phyloP scores from a whole-genome alignment of 2,797 vertebrate genomes.

The Anguilla megastoma region DNA sequence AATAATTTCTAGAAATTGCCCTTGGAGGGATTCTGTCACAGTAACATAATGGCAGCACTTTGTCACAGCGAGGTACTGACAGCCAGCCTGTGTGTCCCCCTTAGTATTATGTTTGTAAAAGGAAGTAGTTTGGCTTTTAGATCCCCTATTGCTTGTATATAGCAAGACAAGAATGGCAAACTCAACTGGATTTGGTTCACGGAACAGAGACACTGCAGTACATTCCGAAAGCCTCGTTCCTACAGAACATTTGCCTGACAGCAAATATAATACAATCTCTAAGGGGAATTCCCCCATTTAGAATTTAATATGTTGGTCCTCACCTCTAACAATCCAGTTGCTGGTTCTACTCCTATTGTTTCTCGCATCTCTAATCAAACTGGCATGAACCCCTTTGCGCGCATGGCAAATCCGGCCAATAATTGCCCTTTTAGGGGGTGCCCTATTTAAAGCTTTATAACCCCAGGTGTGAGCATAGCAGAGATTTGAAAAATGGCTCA shows the following conservation, averaged over 20 bases:
- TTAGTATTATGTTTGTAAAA: constrained; percentile 25
- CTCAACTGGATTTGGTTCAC: constrained; percentile 3
- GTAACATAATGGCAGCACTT: constrained; percentile 86
- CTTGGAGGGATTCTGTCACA: constrained; percentile 87
- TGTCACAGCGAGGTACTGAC: constrained; percentile 84
- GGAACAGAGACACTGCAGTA: neutral
- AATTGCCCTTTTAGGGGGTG: too few relatives aligned
- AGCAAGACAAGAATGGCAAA: constrained; percentile 15
- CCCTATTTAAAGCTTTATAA: too few relatives aligned
- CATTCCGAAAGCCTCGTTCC: neutral
- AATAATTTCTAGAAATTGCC: constrained; percentile 96
- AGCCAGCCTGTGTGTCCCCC: constrained; percentile 63
- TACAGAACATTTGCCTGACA: neutral
- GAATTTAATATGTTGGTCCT: neutral
- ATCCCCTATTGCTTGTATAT: constrained; percentile 19
- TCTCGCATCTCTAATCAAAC: neutral
- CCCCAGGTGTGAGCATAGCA: too few relatives aligned
- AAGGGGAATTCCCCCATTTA: neutral
- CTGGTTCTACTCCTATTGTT: neutral
- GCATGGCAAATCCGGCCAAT: neutral
- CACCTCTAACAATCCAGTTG: neutral
- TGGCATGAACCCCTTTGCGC: too few relatives aligned
- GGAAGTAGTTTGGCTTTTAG: constrained; percentile 21
- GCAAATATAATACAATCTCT: neutral
- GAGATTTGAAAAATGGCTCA: too few relatives aligned